These are phyloP conservation scores for Ips nitidus DNA, from an alignment of 1,140 invertebrate genomes.

Conservation along the genomic window DNA sequence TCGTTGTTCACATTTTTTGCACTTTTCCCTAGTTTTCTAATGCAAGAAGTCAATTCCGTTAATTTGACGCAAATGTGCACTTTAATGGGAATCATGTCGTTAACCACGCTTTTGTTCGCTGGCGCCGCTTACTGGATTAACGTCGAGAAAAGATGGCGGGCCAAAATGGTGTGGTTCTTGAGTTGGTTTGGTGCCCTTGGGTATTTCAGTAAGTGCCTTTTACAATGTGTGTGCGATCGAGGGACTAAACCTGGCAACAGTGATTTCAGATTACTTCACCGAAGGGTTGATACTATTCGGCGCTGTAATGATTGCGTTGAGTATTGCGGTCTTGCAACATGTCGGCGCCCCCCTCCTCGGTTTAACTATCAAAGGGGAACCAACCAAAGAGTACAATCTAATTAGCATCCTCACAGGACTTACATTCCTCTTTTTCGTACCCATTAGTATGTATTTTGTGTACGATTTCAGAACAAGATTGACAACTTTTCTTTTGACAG, in stretches of 20 bases:
- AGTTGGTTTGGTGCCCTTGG: slow-evolving; percentile 44
- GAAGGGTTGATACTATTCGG: slow-evolving; percentile 43
- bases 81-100: slow-evolving; percentile 38
- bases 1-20: slow-evolving; percentile 45
- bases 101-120: slow-evolving; percentile 37
- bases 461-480: neutral
- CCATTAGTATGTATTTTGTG: slow-evolving; percentile 35
- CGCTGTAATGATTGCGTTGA: slow-evolving; percentile 42
- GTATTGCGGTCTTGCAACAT: slow-evolving; percentile 43
- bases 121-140: slow-evolving; percentile 39
- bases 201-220: slow-evolving; percentile 42
- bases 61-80: slow-evolving; percentile 20
- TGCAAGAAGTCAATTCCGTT: slow-evolving; percentile 25
- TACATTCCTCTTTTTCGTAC: slow-evolving; percentile 39
- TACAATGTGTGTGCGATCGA: neutral
- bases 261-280: slow-evolving; percentile 39
- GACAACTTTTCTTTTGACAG: slow-evolving; percentile 25
- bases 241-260: slow-evolving; percentile 20
- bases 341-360: slow-evolving; percentile 40
- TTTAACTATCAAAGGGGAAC: slow-evolving; percentile 41
- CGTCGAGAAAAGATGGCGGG: slow-evolving; percentile 39
- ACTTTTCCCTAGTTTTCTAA: slow-evolving; percentile 44
- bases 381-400: slow-evolving; percentile 38
- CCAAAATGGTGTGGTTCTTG: slow-evolving; percentile 40
- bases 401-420: slow-evolving; percentile 36